Conservation (phyloP, 2,797 vertebrate species). For the Pseudochromis fuscus region DNA sequence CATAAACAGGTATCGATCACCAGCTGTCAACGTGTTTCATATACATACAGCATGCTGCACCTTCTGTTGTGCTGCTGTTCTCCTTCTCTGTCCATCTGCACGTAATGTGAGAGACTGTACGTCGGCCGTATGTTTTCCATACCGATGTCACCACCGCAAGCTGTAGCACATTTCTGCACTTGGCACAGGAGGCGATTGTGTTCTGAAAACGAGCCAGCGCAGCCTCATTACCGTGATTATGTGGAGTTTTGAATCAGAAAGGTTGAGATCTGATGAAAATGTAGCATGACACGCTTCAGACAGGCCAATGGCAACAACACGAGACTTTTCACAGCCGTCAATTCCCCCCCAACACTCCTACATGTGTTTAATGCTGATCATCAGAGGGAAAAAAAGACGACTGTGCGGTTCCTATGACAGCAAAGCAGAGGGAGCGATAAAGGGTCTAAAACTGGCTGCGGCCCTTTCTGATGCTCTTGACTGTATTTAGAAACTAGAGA, state of each 20-base stretch:
- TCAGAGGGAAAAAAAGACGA: too few relatives aligned
- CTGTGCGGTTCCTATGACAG: conserved; percentile 48
- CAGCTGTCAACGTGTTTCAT: conserved; percentile 31
- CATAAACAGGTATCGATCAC: conserved; percentile 10
- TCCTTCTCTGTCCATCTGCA: conserved; percentile 39
- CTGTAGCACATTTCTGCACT: conserved; percentile 44
- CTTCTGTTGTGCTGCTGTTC: conserved; percentile 32
- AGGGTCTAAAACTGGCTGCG: conserved; percentile 30
- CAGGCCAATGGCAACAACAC: not conserved
- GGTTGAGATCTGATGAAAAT: conserved; percentile 20
- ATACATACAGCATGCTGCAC: not conserved
- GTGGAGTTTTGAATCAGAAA: conserved; percentile 28
- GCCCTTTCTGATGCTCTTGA: conserved; percentile 7
- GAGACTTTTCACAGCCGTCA: too few relatives aligned
- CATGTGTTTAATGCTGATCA: too few relatives aligned
- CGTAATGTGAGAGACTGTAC: conserved; percentile 20
- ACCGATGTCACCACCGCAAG: conserved; percentile 39
- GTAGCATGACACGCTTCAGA: not conserved
- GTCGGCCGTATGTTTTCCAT: conserved; percentile 36
- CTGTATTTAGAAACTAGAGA: conserved; percentile 52
- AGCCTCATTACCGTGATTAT: conserved; percentile 41
- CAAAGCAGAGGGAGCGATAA: conserved; percentile 3
- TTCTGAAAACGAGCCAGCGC: conserved; percentile 32
- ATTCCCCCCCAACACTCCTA: conserved; percentile 18
- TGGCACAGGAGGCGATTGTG: conserved; percentile 30